Conservation (phyloP, 2,888 invertebrate species). For the Drymonia ruficornis region DNA sequence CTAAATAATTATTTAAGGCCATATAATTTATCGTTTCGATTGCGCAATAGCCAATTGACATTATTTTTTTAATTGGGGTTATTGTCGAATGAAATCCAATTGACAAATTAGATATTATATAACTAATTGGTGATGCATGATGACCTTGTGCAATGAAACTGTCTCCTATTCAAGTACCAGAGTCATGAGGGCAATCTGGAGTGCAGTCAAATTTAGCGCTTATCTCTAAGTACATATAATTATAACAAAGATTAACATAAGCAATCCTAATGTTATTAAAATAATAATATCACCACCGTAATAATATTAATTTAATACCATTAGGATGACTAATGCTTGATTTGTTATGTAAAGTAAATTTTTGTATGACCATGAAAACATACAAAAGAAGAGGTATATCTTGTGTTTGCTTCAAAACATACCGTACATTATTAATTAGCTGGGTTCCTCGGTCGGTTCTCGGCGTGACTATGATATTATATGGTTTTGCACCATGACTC, state of each 20-base stretch:
- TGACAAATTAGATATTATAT: too few species aligned
- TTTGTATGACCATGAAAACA: background rate
- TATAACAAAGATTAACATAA: too few species aligned
- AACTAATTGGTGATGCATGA: background rate
- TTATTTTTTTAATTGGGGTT: background rate
- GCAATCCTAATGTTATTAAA: too few species aligned
- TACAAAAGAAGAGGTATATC: background rate
- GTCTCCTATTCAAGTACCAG: too few species aligned
- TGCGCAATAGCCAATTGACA: background rate
- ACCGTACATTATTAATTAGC: background rate
- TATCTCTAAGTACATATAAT: too few species aligned
- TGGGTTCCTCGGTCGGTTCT: background rate
- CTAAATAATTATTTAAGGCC: background rate
- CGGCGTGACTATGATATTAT: background rate
- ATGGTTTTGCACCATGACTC: slow-evolving; percentile 10
- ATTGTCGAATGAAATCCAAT: background rate
- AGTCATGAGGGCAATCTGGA: too few species aligned
- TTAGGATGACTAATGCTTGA: too few species aligned
- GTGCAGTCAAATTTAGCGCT: too few species aligned
- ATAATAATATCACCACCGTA: too few species aligned
- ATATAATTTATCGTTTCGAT: background rate
- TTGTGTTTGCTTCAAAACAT: background rate
- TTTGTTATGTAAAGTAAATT: too few species aligned
- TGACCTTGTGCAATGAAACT: background rate
- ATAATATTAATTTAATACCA: too few species aligned